Percentiles rank a stretch among this genome's conserved stretches.
phyloP scores from a whole-genome alignment of 2,113 vertebrate genomes.

The Procapra przewalskii region DNA sequence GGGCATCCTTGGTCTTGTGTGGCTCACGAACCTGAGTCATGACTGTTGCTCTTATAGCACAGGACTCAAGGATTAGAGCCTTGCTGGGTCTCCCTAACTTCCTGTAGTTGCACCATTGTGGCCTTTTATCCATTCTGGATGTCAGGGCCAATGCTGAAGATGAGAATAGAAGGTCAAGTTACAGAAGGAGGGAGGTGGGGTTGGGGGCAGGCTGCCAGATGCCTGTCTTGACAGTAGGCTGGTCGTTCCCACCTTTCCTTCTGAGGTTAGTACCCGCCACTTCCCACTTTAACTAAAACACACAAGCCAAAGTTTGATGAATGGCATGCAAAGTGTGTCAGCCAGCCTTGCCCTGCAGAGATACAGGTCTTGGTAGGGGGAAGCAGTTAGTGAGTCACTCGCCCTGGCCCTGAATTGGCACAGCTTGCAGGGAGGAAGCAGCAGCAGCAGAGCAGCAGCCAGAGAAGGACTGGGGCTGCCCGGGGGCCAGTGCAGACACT shows the following conservation, averaged over 20 bases:
- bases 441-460: not conserved
- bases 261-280: not conserved
- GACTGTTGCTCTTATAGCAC: not conserved
- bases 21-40: not conserved
- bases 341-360: not conserved
- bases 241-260: not conserved
- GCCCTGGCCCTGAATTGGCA: not conserved
- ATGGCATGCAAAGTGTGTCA: not conserved
- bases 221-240: not conserved
- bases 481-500: fast-evolving
- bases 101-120: not conserved
- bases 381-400: not conserved
- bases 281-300: not conserved
- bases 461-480: not conserved
- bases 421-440: not conserved
- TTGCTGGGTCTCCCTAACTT: not conserved
- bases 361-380: not conserved
- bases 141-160: not conserved
- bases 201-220: not conserved
- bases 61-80: not conserved
- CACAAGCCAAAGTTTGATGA: not conserved
- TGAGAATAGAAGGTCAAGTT: not conserved
- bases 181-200: not conserved
- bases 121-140: not conserved
- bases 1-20: not conserved